Conservation (phyloP, 2,888 invertebrate species). For the Sarcophaga variegata region DNA sequence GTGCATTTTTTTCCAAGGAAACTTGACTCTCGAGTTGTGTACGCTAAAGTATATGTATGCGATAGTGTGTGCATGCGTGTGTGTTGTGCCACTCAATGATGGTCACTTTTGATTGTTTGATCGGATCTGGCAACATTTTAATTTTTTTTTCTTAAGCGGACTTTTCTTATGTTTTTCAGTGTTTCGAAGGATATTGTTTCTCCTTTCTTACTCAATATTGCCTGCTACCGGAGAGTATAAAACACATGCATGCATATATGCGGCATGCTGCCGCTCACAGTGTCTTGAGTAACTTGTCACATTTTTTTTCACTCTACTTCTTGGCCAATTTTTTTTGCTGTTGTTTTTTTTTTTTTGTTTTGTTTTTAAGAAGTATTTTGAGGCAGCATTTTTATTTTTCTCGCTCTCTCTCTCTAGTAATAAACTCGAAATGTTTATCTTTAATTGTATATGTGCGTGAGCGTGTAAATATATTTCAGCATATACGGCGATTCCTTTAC, state of each 20-base stretch:
- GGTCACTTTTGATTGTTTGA: background rate
- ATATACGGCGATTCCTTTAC: background rate
- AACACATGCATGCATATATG: background rate
- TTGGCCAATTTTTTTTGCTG: conserved; percentile 12
- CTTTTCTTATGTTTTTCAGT: background rate
- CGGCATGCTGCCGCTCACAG: background rate
- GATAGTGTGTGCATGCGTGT: background rate
- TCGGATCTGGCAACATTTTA: no score
- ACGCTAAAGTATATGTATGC: background rate
- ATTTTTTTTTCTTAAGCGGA: conserved; percentile 13
- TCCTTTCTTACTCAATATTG: background rate
- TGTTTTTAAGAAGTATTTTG: background rate
- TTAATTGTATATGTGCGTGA: background rate
- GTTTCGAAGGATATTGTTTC: conserved; percentile 18
- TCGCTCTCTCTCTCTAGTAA: background rate
- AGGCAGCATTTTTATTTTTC: background rate
- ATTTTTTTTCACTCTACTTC: background rate
- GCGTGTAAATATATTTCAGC: background rate
- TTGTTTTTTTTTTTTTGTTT: background rate
- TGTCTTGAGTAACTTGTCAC: conserved; percentile 49
- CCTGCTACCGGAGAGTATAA: background rate
- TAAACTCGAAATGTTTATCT: conserved; percentile 25
- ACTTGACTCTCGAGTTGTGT: background rate
- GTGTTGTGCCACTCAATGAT: background rate
- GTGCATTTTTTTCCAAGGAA: background rate